Base-by-base conservation (phyloP, 2,888 invertebrate genomes). In the Ellobium chinense region DNA sequence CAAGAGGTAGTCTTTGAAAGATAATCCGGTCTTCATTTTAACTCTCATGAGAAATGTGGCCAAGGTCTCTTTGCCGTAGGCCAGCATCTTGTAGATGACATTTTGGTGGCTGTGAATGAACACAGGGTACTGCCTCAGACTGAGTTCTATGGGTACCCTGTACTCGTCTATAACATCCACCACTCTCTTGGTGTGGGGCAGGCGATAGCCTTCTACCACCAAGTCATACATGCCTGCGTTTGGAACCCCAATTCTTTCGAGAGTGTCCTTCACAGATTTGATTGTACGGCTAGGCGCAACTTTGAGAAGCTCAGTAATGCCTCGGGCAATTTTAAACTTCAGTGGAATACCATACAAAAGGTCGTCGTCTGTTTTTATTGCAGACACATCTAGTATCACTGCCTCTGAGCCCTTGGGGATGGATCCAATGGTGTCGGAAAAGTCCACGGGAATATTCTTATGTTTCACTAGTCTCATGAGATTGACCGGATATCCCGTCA, bases 401-500 rank as follows among this genome's bases (percentile, higher is more conserved):
- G 81, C 75, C 0, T 83, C 82, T 0, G 73, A 36, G 31, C 75
- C 72, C 65, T 77, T 79, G 7, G 83, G 80, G 24, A 88, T 58
- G 14, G 84, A 60, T 1, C 89, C 89, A n/a, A 88, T 82, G 21
- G 85, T 82, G 24, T 84, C 84, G 1, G 87, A 86, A 36, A 89
- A 86, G 79, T 89, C 86, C 9, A 89, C 63, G 34, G 82, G 76
- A 7, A 69, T 75, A 5, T 84, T 83, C 72, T 86, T 83, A 18
- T 58, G 65, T 31, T 81, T 82, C 66, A 85, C 86, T 37, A 91
- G 77, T 31, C 87, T 66, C 37, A 91, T 88, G 27, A 89, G 80
- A 80, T 91, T 89, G 14, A 91, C 87, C 0, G 89, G 89, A 27
- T 89, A 84, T 31, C 87, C 87, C 2, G 88, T 87, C 36, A 88